Base-by-base conservation (phyloP, 2,888 invertebrate genomes). In the Paralinhomoeus sp. region DNA sequence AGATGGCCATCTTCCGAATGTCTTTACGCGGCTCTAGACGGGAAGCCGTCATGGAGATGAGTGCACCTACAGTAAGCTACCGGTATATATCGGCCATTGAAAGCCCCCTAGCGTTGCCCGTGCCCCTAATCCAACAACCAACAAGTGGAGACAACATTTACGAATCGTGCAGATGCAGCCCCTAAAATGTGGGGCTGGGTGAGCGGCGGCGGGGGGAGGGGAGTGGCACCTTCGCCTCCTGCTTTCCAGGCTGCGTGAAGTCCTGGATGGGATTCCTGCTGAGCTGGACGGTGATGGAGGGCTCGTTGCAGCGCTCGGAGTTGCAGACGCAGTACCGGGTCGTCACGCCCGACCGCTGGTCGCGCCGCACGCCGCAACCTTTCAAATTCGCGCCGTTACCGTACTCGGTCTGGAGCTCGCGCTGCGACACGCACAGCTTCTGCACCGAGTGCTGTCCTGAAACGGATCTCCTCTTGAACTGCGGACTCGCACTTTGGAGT, bases 361-460 rank as follows among this genome's bases (percentile, higher is more conserved):
- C 41, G 23, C 35, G 23, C 2, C 33, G 33, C 2, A 5, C 15
- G 40, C 2, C 51, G 37, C 55, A 55, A 9, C 53, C 52, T 27
- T 51, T 49, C 15, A 45, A 38, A 18, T 47, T 43, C 9, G 50
- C 50, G 3, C 41, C 44, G n/a, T 49, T 50, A 18, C 55, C 55
- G 42, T 52, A 54, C 45, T 55, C 53, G 21, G 49, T 46, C 13
- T 49, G 37, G 2, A 57, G 48, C 13, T 51, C 49, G 36, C 48
- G 50, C 24, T 54, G 51, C 2, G 52, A 48, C 15, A 53, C 52
- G 42, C 58, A 58, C 52, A 52, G 51, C 46, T 58, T 58, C 41
- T 57, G 57, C 33, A 57, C 47, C 13, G 52, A 54, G 35, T 50
- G 48, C 45, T 51, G 45, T 12, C 53, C 56, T 56, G 46, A 20